A percentile compares a stretch with the other conserved stretches of the same genome.
Evolutionary conservation across 2,797 vertebrate species (phyloP).

Genomic region (Dipus sagitta): DNA sequence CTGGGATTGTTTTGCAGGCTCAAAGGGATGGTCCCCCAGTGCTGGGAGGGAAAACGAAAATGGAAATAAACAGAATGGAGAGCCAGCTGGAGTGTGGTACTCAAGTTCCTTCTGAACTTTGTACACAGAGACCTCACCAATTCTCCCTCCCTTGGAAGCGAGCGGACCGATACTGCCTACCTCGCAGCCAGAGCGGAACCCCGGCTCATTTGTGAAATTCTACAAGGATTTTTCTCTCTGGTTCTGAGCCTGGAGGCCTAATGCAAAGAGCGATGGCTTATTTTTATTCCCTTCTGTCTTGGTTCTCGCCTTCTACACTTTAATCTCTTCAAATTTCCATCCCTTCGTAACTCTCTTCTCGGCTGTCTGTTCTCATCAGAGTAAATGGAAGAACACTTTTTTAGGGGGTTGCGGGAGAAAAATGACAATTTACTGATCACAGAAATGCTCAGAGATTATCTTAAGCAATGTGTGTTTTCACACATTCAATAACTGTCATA

Average conservation of each 20-base stretch:
- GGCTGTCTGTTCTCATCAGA: conserved; percentile 17
- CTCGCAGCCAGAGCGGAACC: neutral
- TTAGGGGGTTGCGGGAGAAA: neutral
- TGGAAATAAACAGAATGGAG: conserved; percentile 75
- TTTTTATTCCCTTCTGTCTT: neutral
- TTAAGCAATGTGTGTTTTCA: neutral
- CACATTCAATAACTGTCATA: neutral
- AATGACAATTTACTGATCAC: conserved; percentile 39
- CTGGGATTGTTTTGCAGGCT: conserved; percentile 43
- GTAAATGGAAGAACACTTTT: conserved; percentile 58
- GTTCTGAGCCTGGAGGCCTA: neutral
- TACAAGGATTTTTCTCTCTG: neutral
- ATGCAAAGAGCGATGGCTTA: neutral
- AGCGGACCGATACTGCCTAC: neutral
- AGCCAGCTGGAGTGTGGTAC: conserved; percentile 52
- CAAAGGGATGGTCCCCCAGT: conserved; percentile 33
- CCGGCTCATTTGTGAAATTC: neutral
- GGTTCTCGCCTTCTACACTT: neutral
- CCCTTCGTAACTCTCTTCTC: neutral
- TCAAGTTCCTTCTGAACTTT: conserved; percentile 73
- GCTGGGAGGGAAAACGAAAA: conserved; percentile 47
- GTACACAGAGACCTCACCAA: conserved; percentile 64
- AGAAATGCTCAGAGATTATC: conserved; percentile 49
- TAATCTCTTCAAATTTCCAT: neutral
- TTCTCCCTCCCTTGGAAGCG: neutral